Percentiles rank a stretch among this genome's conserved stretches.
phyloP scores from a whole-genome alignment of 2,888 invertebrate genomes.

The Noctua janthina region DNA sequence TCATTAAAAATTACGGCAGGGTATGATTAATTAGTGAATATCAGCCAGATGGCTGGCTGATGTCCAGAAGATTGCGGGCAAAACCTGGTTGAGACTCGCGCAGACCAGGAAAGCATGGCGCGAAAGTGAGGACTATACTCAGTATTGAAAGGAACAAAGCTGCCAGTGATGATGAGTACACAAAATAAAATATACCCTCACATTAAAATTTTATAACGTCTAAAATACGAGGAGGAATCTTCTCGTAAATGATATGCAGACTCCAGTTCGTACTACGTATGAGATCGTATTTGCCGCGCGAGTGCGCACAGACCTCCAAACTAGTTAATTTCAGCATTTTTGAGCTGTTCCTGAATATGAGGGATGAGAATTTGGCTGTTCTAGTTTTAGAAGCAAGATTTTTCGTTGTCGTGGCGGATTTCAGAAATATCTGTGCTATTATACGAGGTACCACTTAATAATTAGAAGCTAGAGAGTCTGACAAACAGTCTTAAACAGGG shows the following conservation, averaged over 20 bases:
- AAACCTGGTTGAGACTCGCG: no score
- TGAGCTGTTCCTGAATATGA: slow-evolving; percentile 18
- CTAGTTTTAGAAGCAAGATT: neutral
- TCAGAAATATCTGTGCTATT: neutral
- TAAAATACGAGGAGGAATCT: neutral
- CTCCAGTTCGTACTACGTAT: slow-evolving; percentile 1
- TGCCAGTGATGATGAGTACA: neutral
- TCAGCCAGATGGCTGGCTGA: neutral
- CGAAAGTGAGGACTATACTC: no score
- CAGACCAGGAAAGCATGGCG: no score
- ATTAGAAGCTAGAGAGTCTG: neutral
- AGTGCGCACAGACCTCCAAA: slow-evolving; percentile 18
- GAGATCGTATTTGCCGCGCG: slow-evolving; percentile 36
- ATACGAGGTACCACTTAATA: neutral
- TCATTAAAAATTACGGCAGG: no score
- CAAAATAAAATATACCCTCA: neutral
- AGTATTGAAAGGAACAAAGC: no score
- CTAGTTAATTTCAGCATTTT: slow-evolving; percentile 49
- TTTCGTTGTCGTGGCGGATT: neutral
- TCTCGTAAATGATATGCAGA: slow-evolving; percentile 23
- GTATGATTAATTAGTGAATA: neutral
- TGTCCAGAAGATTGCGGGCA: no score
- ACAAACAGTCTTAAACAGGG: neutral
- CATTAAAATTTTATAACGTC: no score
- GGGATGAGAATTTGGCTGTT: neutral